Base-by-base conservation (phyloP, 2,888 invertebrate species). In the Drosophila parthenogenetica region DNA sequence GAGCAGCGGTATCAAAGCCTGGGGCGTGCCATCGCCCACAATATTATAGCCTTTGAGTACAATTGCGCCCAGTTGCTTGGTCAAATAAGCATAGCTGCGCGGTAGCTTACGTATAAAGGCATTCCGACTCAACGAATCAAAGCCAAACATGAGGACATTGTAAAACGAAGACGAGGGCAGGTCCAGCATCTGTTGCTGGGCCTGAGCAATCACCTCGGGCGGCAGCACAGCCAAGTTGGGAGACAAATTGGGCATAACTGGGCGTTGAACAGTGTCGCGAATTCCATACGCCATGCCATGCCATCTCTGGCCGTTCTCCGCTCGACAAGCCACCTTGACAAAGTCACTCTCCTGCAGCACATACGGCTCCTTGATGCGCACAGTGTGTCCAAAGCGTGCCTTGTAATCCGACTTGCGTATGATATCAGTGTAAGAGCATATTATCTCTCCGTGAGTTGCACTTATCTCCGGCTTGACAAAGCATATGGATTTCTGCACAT, bases 91-190 rank as follows among this genome's bases (percentile, higher is more conserved):
- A 90, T 96, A 96, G 8, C 95, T 95, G 81, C 95, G 94, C 0
- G 97, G 97, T 80, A 98, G 93, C 89, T 95, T 95, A 16, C 97
- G 93, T 50, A 95, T 95, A 86, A 96, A 97, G 8, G 96, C 95
- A 92, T 97, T 96, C 51, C 95, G 94, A 0, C 98, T 97, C 0
- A 98, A 92, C 0, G 98, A 98, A 92, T 98, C 98, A 83, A 97
- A 96, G 0, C 97, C 98, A 73, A 97, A 94, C 93, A 98, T 97
- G 0, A 98, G 91, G 0, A 98, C 95, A 90, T 97, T 97, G 87
- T 58, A 93, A 29, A 89, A 85, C 0, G 88, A 78, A 29, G 69
- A 75, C 8, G 76, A 59, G 0, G 79, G 60, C 11, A 74, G 32
- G 45, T 86, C 87, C 49, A 79, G 80, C 42, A 78, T 53, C 25